A percentile compares a stretch with the other conserved stretches of the same genome.
Conservation (phyloP, 2,888 invertebrate species). For the Leptopilina syphax region DNA sequence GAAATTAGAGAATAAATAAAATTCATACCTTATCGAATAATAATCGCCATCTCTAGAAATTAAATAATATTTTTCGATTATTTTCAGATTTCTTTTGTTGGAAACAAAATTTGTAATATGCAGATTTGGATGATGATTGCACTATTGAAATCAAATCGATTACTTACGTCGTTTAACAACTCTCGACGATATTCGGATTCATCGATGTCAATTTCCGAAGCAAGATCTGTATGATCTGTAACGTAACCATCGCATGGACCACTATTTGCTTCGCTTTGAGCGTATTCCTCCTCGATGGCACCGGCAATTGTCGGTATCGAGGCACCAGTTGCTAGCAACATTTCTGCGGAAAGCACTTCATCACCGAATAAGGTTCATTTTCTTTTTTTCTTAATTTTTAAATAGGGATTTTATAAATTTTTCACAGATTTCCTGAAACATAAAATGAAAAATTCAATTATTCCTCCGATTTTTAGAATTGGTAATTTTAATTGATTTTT, state of each 20-base stretch:
- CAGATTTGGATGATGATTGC: neutral
- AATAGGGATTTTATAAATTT: neutral
- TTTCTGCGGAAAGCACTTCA: constrained; percentile 62
- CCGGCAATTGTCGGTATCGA: constrained; percentile 75
- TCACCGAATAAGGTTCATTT: constrained; percentile 64
- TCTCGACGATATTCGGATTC: constrained; percentile 87
- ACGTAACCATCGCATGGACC: constrained; percentile 80
- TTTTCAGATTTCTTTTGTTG: constrained; percentile 3
- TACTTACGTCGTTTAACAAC: constrained; percentile 88
- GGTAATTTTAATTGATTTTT: too few relatives aligned
- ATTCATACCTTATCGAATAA: constrained; percentile 87
- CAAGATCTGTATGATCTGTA: constrained; percentile 89
- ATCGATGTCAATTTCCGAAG: constrained; percentile 83
- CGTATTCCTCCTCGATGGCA: constrained; percentile 72
- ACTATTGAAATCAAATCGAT: constrained; percentile 41
- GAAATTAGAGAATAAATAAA: neutral
- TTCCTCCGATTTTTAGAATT: too few relatives aligned
- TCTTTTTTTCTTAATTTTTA: constrained; percentile 53
- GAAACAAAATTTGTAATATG: too few relatives aligned
- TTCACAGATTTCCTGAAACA: too few relatives aligned
- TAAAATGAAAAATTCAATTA: too few relatives aligned
- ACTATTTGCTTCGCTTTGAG: constrained; percentile 72
- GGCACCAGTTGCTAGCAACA: constrained; percentile 72
- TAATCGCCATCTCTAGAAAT: constrained; percentile 91
- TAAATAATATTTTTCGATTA: constrained; percentile 34